Conservation (phyloP, 2,888 invertebrate genomes). For the Lithodes maja region DNA sequence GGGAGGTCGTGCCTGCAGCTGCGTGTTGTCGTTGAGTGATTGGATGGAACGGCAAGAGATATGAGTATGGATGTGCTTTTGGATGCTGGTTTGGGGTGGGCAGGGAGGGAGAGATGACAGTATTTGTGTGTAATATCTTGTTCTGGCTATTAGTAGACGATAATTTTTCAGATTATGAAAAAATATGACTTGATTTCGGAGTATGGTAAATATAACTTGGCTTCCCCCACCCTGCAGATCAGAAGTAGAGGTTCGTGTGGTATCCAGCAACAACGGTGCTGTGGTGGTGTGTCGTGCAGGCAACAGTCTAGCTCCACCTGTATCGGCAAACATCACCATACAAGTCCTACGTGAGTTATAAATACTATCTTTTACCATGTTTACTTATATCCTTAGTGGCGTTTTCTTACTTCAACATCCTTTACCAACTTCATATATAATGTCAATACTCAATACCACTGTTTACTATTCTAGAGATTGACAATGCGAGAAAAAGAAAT, state of each 20-base stretch:
- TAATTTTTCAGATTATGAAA: background rate
- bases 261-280: conserved; percentile 31
- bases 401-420: too few species aligned
- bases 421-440: too few species aligned
- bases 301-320: conserved; percentile 37
- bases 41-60: too few species aligned
- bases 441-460: too few species aligned
- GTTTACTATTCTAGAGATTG: too few species aligned
- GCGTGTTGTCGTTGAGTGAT: too few species aligned
- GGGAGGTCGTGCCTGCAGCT: too few species aligned
- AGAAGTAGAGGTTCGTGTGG: conserved; percentile 33
- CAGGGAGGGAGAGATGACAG: too few species aligned
- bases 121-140: background rate
- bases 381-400: background rate
- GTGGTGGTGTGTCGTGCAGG: conserved; percentile 30
- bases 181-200: background rate
- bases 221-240: conserved; percentile 24
- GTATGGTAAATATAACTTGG: background rate
- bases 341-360: conserved; percentile 37
- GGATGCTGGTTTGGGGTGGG: too few species aligned
- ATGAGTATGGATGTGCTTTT: too few species aligned
- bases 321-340: conserved; percentile 24
- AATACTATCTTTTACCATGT: background rate
- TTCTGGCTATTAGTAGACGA: background rate
- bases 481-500: too few species aligned